These are phyloP conservation scores for Trogon melanurus DNA, from an alignment of 2,113 vertebrate genomes.

Conservation along the genomic window DNA sequence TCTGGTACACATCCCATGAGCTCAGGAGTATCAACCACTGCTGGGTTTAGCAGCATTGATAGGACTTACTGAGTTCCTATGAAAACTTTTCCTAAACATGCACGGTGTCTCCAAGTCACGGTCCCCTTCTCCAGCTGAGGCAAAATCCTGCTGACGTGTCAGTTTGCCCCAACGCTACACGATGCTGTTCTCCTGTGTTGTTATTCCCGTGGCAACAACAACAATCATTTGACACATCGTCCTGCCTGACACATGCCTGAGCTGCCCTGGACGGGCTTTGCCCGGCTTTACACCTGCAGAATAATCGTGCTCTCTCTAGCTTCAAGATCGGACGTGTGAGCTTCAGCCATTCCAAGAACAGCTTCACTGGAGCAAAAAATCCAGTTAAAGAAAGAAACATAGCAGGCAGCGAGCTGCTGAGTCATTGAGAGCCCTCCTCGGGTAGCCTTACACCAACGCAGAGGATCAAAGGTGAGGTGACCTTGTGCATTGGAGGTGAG, in stretches of 20 bases:
- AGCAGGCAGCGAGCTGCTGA: background rate
- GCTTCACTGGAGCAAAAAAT: conserved; percentile 36
- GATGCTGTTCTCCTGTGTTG: background rate
- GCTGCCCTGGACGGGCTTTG: background rate
- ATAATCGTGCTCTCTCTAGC: background rate
- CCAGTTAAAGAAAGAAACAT: background rate
- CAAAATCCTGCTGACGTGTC: background rate
- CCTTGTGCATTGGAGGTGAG: background rate
- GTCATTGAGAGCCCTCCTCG: background rate
- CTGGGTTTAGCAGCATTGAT: background rate
- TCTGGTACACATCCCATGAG: rapidly evolving
- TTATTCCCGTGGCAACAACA: background rate
- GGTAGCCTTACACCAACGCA: background rate
- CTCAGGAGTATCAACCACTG: background rate
- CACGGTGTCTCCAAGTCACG: rapidly evolving
- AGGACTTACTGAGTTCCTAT: background rate
- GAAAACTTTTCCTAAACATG: background rate
- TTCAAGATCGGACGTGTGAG: background rate
- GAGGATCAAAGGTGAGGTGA: conserved; percentile 49
- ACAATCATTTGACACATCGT: background rate
- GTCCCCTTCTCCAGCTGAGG: background rate
- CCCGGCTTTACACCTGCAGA: background rate
- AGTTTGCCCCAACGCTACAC: background rate
- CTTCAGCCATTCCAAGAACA: background rate
- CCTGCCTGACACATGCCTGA: background rate